Conservation (phyloP, 1,140 invertebrate genomes). For the Drosophila pallidifrons region DNA sequence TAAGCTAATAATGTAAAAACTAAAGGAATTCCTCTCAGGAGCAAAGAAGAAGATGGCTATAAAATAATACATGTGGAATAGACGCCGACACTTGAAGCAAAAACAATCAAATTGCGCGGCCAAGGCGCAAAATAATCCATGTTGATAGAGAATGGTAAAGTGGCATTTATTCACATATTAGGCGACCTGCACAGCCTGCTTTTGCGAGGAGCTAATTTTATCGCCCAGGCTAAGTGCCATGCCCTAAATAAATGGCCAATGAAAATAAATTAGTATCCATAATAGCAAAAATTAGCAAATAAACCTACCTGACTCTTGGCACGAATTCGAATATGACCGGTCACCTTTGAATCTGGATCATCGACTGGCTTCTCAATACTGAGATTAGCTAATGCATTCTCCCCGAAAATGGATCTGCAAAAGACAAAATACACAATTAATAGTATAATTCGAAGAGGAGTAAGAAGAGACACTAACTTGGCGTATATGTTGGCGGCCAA, state of each 20-base stretch:
- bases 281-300: not conserved
- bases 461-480: slow-evolving; percentile 75
- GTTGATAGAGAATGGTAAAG: too few relatives aligned
- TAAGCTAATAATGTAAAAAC: too few relatives aligned
- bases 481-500: slow-evolving; percentile 99
- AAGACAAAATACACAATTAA: not conserved
- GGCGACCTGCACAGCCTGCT: slow-evolving; percentile 88
- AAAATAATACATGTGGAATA: too few relatives aligned
- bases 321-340: slow-evolving; percentile 98
- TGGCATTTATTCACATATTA: slow-evolving; percentile 50
- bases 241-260: slow-evolving; percentile 87
- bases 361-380: slow-evolving; percentile 98
- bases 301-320: slow-evolving; percentile 96
- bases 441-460: too few relatives aligned
- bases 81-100: too few relatives aligned
- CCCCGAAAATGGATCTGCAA: slow-evolving; percentile 97
- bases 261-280: too few relatives aligned
- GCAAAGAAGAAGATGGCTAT: too few relatives aligned
- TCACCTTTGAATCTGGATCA: slow-evolving; percentile 94
- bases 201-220: slow-evolving; percentile 98
- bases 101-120: too few relatives aligned
- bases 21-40: too few relatives aligned
- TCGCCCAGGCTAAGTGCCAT: slow-evolving; percentile 98
- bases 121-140: too few relatives aligned
- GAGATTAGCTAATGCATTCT: slow-evolving; percentile 99